Conservation (phyloP, 2,888 invertebrate species). For the Dolichopus griseipennis region DNA sequence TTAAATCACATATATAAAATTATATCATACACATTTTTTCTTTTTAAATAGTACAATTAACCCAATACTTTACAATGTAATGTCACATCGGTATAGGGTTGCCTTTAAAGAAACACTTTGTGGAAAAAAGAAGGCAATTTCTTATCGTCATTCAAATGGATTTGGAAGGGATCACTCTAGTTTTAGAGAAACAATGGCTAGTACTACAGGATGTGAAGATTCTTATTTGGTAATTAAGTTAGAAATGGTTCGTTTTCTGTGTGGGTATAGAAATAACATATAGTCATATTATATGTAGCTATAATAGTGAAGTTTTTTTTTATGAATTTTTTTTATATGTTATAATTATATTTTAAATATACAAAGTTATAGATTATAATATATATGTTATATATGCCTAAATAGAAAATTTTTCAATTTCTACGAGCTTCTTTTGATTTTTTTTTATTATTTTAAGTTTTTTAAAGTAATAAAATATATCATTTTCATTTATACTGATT, state of each 20-base stretch:
- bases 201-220: conserved; percentile 25
- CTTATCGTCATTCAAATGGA: conserved; percentile 41
- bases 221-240: conserved; percentile 23
- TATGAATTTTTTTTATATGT: too few relatives aligned
- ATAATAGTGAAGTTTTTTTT: too few relatives aligned
- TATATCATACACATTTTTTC: neutral
- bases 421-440: too few relatives aligned
- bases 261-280: too few relatives aligned
- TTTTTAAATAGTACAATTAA: conserved; percentile 59
- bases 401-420: too few relatives aligned
- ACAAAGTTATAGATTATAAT: too few relatives aligned
- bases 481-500: conserved; percentile 13
- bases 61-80: conserved; percentile 78
- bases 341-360: too few relatives aligned
- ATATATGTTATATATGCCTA: too few relatives aligned
- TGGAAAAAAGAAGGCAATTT: conserved; percentile 46
- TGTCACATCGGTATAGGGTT: conserved; percentile 65
- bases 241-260: too few relatives aligned
- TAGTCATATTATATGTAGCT: too few relatives aligned
- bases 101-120: conserved; percentile 70
- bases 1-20: neutral
- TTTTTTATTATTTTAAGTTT: too few relatives aligned
- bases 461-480: neutral
- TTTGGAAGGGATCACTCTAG: conserved; percentile 53
- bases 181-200: conserved; percentile 50